Percentiles rank a stretch among this genome's conserved stretches.
Evolutionary conservation across 2,113 vertebrate genomes (phyloP).

Genomic region (Gila orcuttii): DNA sequence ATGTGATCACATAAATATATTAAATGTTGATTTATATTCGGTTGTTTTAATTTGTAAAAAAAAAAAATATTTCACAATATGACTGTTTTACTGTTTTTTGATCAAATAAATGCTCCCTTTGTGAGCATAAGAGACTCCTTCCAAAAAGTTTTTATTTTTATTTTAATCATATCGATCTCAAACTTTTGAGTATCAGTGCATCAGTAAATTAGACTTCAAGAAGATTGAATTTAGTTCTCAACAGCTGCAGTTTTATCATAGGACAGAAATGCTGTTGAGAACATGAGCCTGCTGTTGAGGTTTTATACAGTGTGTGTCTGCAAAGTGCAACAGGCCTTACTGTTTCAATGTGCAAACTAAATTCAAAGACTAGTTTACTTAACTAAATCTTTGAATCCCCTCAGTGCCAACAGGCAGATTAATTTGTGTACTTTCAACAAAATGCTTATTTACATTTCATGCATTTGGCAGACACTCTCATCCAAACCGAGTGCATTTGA

Average conservation of each 20-base stretch:
- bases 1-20: not conserved
- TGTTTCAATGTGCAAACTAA: not conserved
- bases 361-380: slow-evolving; percentile 20
- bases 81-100: not conserved
- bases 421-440: slow-evolving; percentile 19
- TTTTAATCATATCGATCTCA: not conserved
- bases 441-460: slow-evolving; percentile 12
- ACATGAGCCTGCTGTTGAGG: not conserved
- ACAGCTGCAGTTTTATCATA: not conserved
- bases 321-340: not conserved
- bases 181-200: not conserved
- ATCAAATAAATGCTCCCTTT: not conserved
- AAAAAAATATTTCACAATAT: not conserved
- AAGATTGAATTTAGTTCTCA: not conserved
- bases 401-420: slow-evolving; percentile 16
- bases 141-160: no score
- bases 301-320: not conserved
- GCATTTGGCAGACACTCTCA: not conserved
- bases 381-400: slow-evolving; percentile 13
- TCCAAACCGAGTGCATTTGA: not conserved
- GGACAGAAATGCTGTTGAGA: not conserved
- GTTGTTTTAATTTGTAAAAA: not conserved
- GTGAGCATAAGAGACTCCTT: not conserved
- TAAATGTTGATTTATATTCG: not conserved
- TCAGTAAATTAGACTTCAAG: not conserved